Conservation (phyloP, 2,888 invertebrate genomes). For the Dioctria rufipes region DNA sequence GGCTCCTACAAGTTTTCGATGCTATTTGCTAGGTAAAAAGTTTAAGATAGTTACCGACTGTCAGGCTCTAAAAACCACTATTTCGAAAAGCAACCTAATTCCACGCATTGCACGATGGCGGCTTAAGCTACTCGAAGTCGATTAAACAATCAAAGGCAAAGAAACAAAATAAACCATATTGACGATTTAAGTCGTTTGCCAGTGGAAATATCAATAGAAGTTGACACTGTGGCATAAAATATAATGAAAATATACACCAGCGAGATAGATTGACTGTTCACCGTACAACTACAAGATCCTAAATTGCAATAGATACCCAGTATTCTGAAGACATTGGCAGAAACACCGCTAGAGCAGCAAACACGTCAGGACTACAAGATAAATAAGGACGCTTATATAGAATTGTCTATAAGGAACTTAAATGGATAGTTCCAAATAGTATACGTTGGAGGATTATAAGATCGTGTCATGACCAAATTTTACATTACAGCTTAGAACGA, state of each 20-base stretch:
- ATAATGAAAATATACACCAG: neutral
- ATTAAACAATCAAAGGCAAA: neutral
- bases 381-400: constrained; percentile 27
- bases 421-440: neutral
- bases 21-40: constrained; percentile 64
- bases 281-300: neutral
- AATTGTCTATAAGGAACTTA: neutral
- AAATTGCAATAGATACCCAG: neutral
- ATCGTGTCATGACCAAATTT: constrained; percentile 54
- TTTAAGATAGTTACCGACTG: neutral
- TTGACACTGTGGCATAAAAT: neutral
- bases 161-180: neutral
- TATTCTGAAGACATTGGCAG: neutral
- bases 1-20: constrained; percentile 64
- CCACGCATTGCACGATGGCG: constrained; percentile 63
- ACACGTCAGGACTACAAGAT: neutral
- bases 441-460: constrained; percentile 37
- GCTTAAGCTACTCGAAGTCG: accelerated
- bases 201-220: neutral
- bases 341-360: neutral
- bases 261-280: neutral
- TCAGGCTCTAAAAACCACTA: constrained; percentile 59
- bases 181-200: neutral
- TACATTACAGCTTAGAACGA: constrained; percentile 54
- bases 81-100: constrained; percentile 62